Conservation (phyloP, 2,888 invertebrate genomes). For the Coronaproctus castanopsis region DNA sequence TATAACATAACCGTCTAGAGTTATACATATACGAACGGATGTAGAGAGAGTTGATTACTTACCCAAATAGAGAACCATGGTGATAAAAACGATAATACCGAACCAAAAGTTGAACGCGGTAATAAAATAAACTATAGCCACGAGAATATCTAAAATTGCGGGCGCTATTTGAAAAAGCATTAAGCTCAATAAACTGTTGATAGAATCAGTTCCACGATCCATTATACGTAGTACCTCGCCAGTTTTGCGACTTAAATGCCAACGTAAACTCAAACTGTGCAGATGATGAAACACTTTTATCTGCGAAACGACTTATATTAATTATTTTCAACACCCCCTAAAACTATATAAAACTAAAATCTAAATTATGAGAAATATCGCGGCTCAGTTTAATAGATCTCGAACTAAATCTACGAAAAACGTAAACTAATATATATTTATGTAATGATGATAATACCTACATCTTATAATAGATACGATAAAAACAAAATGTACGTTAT, state of each 20-base stretch:
- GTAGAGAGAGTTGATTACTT: no score
- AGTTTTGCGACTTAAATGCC: conserved; percentile 89
- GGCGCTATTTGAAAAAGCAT: conserved; percentile 84
- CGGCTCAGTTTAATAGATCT: no score
- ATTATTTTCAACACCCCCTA: not conserved
- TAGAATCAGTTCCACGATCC: conserved; percentile 92
- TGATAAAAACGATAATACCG: conserved; percentile 78
- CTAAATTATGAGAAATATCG: conserved; percentile 6
- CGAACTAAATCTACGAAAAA: no score
- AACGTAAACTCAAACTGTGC: conserved; percentile 72
- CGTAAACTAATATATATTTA: no score
- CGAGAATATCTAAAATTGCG: conserved; percentile 73
- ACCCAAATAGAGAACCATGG: conserved; percentile 86
- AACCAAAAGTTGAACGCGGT: conserved; percentile 80
- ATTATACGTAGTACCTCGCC: conserved; percentile 91
- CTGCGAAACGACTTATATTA: conserved; percentile 28
- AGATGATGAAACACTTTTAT: conserved; percentile 69
- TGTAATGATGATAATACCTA: no score
- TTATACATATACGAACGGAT: no score
- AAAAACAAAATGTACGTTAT: no score
- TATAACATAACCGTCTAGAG: no score
- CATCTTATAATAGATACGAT: no score
- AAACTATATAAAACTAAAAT: conserved; percentile 2
- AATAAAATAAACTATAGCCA: conserved; percentile 78
- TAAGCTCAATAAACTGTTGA: conserved; percentile 79